Evolutionary conservation across 2,888 invertebrate species (phyloP).

Genomic region (Mythimna albipuncta): DNA sequence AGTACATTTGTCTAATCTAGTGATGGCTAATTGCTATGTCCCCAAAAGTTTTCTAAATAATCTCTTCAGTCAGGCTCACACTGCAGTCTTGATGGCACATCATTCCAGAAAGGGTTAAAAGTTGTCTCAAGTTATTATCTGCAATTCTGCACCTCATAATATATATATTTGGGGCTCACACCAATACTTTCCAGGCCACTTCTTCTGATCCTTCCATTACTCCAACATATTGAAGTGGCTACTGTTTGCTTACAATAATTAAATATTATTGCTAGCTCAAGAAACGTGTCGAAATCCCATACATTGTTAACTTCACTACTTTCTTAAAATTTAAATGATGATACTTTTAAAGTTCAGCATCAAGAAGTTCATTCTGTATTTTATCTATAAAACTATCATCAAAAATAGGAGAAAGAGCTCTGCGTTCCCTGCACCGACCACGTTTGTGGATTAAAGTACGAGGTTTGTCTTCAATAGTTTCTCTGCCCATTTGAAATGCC

Average conservation of each 20-base stretch:
- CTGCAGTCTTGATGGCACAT: background rate
- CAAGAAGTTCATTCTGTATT: conserved; percentile 47
- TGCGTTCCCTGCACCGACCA: conserved; percentile 9
- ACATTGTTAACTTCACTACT: conserved; percentile 15
- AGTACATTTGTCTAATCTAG: background rate
- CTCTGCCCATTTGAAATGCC: conserved; percentile 61
- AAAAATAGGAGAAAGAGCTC: conserved; percentile 42
- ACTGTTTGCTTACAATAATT: conserved; percentile 3
- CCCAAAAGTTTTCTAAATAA: conserved; percentile 1
- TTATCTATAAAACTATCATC: conserved; percentile 48
- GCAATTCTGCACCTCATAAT: background rate
- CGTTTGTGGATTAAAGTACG: conserved; percentile 36
- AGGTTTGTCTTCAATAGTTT: conserved; percentile 63
- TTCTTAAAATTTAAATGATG: background rate
- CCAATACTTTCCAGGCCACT: background rate
- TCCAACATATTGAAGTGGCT: conserved; percentile 13
- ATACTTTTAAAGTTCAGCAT: conserved; percentile 35
- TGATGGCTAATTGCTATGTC: conserved; percentile 2
- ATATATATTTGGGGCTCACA: background rate
- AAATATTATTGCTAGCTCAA: background rate
- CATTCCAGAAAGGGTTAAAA: background rate
- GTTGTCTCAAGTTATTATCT: background rate
- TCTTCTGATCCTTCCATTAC: conserved; percentile 2
- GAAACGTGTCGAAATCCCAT: background rate
- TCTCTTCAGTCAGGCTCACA: no score